Conservation (phyloP, 2,888 invertebrate genomes). For the Lampropteryx suffumata region DNA sequence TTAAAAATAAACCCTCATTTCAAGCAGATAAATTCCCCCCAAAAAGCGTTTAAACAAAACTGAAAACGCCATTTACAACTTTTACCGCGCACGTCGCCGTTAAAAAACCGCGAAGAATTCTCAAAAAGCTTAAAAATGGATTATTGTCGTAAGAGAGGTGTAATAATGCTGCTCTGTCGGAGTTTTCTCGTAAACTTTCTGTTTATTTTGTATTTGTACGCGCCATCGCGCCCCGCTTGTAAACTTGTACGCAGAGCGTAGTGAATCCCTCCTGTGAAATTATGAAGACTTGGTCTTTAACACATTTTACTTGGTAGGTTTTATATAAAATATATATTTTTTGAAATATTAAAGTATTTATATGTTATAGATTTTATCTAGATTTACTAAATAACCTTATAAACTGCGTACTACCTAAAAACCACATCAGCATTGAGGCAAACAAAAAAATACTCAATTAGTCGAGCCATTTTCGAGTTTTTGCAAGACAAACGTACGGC, state of each 20-base stretch:
- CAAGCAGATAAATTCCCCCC: neutral
- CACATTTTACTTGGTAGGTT: no score
- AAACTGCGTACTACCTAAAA: no score
- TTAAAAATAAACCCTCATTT: no score
- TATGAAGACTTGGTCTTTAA: slow-evolving; percentile 3
- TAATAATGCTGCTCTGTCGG: slow-evolving; percentile 47
- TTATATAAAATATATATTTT: no score
- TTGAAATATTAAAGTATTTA: no score
- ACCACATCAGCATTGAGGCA: no score
- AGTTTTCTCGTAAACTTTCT: slow-evolving; percentile 57
- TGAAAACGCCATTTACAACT: slow-evolving; percentile 8
- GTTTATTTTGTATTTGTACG: slow-evolving; percentile 67
- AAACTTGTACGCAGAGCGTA: slow-evolving; percentile 34
- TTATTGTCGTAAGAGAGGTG: slow-evolving; percentile 67
- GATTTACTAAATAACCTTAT: no score
- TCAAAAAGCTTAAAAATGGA: slow-evolving; percentile 64
- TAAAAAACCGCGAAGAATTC: slow-evolving; percentile 49
- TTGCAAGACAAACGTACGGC: no score
- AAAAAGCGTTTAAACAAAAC: slow-evolving; percentile 14
- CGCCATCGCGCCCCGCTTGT: slow-evolving; percentile 42
- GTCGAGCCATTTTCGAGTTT: no score
- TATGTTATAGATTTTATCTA: no score
- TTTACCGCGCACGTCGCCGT: slow-evolving; percentile 36
- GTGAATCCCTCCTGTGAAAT: slow-evolving; percentile 6
- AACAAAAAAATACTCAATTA: no score